A percentile compares a stretch with the other conserved stretches of the same genome.
phyloP scores from a whole-genome alignment of 2,797 vertebrate genomes.

The Esox masquinongy region DNA sequence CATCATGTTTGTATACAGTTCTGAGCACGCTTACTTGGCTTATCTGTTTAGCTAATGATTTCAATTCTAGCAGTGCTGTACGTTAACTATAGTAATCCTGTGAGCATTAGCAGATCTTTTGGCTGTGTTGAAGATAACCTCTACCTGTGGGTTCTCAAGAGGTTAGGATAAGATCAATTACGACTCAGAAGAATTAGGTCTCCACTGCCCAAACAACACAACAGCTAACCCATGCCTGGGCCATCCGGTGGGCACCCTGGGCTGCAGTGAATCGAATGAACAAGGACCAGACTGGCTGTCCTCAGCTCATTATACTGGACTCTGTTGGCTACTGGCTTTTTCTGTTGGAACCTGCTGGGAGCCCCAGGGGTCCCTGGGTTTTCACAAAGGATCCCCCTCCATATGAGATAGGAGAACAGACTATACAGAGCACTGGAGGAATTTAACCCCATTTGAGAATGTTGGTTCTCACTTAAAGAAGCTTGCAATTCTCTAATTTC shows the following conservation, averaged over 20 bases:
- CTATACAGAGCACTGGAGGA: background rate
- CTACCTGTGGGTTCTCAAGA: background rate
- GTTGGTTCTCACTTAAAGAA: background rate
- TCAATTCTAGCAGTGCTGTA: background rate
- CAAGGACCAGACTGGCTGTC: background rate
- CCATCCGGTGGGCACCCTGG: constrained; percentile 1
- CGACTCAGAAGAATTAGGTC: background rate
- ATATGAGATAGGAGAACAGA: background rate
- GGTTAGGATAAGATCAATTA: background rate
- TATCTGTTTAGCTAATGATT: background rate
- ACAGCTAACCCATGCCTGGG: background rate
- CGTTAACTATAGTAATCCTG: background rate
- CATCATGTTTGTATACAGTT: background rate
- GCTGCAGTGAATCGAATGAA: background rate
- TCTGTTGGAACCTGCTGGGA: background rate
- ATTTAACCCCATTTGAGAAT: background rate
- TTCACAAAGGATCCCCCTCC: background rate
- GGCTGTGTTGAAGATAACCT: background rate
- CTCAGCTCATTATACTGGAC: background rate
- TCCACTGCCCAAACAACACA: background rate
- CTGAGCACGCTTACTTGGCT: background rate
- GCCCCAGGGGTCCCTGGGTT: background rate
- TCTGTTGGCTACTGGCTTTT: background rate
- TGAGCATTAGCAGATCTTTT: background rate
- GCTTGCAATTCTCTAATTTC: background rate